Base-by-base conservation (phyloP, 2,797 vertebrate genomes). In the Luscinia megarhynchos region DNA sequence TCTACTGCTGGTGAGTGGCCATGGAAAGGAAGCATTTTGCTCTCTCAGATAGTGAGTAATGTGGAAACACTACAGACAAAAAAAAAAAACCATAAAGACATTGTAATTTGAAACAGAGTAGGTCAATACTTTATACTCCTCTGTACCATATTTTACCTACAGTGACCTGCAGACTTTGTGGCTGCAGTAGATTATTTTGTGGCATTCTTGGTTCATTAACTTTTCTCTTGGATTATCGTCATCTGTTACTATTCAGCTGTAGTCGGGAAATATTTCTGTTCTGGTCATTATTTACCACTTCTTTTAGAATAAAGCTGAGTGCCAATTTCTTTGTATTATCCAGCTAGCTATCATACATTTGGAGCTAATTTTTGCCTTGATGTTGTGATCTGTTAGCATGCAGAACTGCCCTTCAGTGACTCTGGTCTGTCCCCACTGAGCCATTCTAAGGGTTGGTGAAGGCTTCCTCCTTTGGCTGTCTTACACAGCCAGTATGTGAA, bases 371-470 rank as follows among this genome's bases (percentile, higher is more conserved):
- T 82, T 55, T 69, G 17, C 20, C 63, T 62, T 0, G 0, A 1
- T 22, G 26, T 19, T 0, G 0, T 43, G 32, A 26, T 22, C 48
- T 64, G 32, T 45, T 51, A 11, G 43, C 4, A 2, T 20, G 2
- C 2, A 15, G 51, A 68, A 11, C 22, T 50, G 53, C 43, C 54
- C 36, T 67, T 40, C 12, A 6, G 66, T 41, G 36, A 9, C 36
- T 36, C 40, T 30, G 29, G 8, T 72, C 19, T 63, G 27, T 17
- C 57, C 23, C 36, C 32, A 53, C 15, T 15, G 32, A 70, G 69
- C 30, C 6, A 0, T 51, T n/a, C 41, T 18, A 14, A 70, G 48
- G 66, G 11, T 5, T 46, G 32, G 18, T 10, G 58, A 70, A 58
- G 41, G n/a, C 43, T 75, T 74, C 24, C 19, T 80, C 30, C n/a